phyloP scores from a whole-genome alignment of 2,888 invertebrate species.

The Athalia cordata region DNA sequence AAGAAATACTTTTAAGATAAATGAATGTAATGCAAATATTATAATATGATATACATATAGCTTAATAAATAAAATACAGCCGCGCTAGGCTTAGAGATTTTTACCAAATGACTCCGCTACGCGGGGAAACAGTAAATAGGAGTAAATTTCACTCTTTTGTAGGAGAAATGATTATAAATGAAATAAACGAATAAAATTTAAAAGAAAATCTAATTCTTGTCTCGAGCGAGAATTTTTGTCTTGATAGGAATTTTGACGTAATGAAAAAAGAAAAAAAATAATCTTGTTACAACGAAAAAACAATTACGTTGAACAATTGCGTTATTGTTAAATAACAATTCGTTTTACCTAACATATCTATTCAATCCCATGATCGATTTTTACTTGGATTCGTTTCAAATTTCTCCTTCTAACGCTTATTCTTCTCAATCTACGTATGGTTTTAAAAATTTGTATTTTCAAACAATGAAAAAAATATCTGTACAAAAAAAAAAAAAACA shows the following conservation, averaged over 20 bases:
- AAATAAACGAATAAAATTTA: neutral
- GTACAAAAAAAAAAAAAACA: too few species aligned
- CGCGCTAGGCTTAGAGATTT: constrained; percentile 57
- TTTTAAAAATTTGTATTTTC: too few species aligned
- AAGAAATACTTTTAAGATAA: constrained; percentile 19
- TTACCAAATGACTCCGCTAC: constrained; percentile 60
- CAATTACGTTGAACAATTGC: constrained; percentile 30
- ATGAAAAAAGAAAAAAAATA: constrained; percentile 10
- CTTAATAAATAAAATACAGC: constrained; percentile 49
- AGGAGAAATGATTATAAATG: constrained; percentile 3
- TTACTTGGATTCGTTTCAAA: neutral
- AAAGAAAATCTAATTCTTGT: constrained; percentile 8
- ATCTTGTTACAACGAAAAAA: constrained; percentile 35
- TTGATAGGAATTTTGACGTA: constrained; percentile 26
- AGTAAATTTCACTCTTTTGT: constrained; percentile 42
- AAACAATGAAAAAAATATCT: too few species aligned
- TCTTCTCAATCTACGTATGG: too few species aligned
- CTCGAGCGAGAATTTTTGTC: constrained; percentile 21
- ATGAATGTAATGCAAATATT: constrained; percentile 42
- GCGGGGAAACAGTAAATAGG: constrained; percentile 54
- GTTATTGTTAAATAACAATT: constrained; percentile 39
- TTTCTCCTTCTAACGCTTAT: neutral
- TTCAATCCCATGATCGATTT: neutral
- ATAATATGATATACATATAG: constrained; percentile 43
- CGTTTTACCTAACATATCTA: neutral